phyloP scores from a whole-genome alignment of 2,888 invertebrate genomes.

The Antheraea yamamai region DNA sequence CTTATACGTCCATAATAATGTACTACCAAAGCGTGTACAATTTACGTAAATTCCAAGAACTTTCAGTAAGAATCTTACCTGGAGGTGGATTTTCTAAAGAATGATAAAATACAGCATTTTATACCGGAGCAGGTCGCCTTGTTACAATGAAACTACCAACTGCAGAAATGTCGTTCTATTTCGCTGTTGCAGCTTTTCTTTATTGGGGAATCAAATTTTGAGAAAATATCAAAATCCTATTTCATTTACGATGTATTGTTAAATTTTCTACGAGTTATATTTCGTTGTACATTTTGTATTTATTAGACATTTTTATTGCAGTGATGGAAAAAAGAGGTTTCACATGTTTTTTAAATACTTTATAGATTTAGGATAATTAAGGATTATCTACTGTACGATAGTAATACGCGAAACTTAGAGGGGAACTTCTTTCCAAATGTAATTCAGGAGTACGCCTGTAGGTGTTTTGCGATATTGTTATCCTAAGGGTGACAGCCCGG shows the following conservation, averaged over 20 bases:
- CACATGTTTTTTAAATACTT: too few relatives aligned
- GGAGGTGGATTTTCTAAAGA: conserved; percentile 37
- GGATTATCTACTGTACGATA: too few relatives aligned
- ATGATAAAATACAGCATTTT: conserved; percentile 21
- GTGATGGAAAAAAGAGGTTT: too few relatives aligned
- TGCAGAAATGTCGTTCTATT: conserved; percentile 40
- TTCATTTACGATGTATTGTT: conserved; percentile 22
- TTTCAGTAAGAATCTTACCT: conserved; percentile 34
- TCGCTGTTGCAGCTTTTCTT: conserved; percentile 27
- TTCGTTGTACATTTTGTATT: background rate
- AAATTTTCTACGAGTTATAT: background rate
- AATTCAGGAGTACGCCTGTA: too few relatives aligned
- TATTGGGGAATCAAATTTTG: conserved; percentile 34
- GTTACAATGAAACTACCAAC: conserved; percentile 42
- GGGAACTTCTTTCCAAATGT: too few relatives aligned
- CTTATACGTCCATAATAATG: background rate
- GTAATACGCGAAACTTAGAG: too few relatives aligned
- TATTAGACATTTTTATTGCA: too few relatives aligned
- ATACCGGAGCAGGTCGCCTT: conserved; percentile 42
- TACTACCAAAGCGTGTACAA: conserved; percentile 36
- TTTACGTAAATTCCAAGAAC: conserved; percentile 37
- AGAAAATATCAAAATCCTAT: conserved; percentile 14
- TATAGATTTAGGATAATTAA: too few relatives aligned
- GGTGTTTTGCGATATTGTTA: too few relatives aligned
- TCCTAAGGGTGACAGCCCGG: too few relatives aligned